Conservation (phyloP, 1,140 invertebrate species). For the Harpegnathos saltator region DNA sequence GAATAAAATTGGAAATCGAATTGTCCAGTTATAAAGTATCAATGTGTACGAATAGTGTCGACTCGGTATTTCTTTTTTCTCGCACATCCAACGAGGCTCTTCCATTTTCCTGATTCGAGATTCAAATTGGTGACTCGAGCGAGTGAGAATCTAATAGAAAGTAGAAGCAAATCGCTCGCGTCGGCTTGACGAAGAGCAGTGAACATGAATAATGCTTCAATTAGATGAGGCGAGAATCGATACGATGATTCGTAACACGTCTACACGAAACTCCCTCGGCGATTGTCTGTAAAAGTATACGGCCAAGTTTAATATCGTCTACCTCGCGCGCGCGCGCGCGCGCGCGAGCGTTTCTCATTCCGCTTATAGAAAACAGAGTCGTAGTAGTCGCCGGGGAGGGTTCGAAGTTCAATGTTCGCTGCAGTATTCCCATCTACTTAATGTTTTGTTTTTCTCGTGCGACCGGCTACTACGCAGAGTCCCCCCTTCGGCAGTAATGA, state of each 20-base stretch:
- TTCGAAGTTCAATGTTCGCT: slow-evolving; percentile 57
- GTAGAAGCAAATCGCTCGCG: too few relatives aligned
- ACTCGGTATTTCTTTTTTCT: too few relatives aligned
- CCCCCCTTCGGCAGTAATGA: slow-evolving; percentile 54
- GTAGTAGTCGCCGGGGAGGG: slow-evolving; percentile 39
- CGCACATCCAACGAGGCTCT: too few relatives aligned
- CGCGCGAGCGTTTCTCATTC: slow-evolving; percentile 41
- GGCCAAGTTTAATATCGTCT: slow-evolving; percentile 31
- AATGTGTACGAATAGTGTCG: too few relatives aligned
- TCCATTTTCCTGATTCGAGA: too few relatives aligned
- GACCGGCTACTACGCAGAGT: slow-evolving; percentile 37
- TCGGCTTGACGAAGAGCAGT: neutral
- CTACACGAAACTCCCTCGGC: slow-evolving; percentile 8
- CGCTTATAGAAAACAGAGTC: slow-evolving; percentile 51
- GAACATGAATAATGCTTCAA: neutral
- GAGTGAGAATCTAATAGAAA: too few relatives aligned
- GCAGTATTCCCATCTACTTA: slow-evolving; percentile 55
- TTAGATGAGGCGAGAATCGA: neutral
- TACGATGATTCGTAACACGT: slow-evolving; percentile 1
- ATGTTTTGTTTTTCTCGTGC: slow-evolving; percentile 59
- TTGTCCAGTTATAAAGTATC: too few relatives aligned
- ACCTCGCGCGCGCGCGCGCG: too few relatives aligned
- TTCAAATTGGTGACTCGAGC: too few relatives aligned
- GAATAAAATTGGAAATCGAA: too few relatives aligned
- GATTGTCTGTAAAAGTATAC: slow-evolving; percentile 13